A percentile compares a stretch with the other conserved stretches of the same genome.
phyloP scores from a whole-genome alignment of 2,797 vertebrate genomes.

The Enteromius anoplus region DNA sequence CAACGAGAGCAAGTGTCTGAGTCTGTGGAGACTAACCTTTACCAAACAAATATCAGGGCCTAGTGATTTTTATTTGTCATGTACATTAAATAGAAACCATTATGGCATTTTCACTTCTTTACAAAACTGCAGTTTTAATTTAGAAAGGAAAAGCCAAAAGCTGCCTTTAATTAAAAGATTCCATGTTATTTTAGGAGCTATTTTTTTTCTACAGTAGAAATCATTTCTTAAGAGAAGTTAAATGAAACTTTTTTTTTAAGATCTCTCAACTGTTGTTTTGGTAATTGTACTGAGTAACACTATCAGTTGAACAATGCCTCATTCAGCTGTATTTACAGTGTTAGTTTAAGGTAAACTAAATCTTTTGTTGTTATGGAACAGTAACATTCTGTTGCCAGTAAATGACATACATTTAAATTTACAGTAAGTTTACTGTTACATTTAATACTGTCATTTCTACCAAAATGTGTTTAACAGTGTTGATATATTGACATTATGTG shows the following conservation, averaged over 20 bases:
- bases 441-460: no score
- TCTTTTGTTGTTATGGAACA: background rate
- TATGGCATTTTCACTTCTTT: background rate
- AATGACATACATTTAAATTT: no score
- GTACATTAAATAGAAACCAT: background rate
- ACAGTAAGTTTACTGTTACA: no score
- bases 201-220: background rate
- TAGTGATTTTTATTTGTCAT: background rate
- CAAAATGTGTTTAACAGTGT: no score
- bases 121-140: background rate
- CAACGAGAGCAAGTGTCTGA: background rate
- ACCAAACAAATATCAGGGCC: background rate
- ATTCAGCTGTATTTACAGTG: background rate
- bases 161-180: background rate
- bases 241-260: background rate
- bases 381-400: background rate
- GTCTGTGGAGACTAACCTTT: constrained; percentile 5
- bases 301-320: background rate
- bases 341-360: background rate
- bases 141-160: background rate
- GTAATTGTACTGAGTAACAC: background rate
- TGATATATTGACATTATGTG: no score
- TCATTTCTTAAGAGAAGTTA: background rate
- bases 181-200: background rate
- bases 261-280: background rate